Percentiles rank a stretch among this genome's conserved stretches.
Conservation (phyloP, 2,888 invertebrate species). For the Cepaea hortensis region DNA sequence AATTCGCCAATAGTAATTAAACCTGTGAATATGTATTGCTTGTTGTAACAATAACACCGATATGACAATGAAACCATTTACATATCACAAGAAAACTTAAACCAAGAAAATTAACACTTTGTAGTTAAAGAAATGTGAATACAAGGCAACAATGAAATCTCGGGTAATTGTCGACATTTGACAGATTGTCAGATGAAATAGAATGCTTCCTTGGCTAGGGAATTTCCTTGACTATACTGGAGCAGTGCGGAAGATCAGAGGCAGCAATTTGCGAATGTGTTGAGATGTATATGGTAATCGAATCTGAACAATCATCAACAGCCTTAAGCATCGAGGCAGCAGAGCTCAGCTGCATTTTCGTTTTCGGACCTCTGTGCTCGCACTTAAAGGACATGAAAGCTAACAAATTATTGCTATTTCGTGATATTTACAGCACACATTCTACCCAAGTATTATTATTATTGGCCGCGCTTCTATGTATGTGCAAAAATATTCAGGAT, state of each 20-base stretch:
- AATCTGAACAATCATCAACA: slow-evolving; percentile 24
- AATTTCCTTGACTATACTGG: not conserved
- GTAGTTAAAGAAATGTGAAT: not conserved
- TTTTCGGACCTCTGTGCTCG: not conserved
- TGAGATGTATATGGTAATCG: slow-evolving; percentile 29
- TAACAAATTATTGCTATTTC: slow-evolving; percentile 24
- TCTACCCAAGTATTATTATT: slow-evolving; percentile 2
- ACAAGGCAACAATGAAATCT: not conserved
- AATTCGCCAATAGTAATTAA: too few species aligned
- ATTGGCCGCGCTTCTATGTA: slow-evolving; percentile 2
- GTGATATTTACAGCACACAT: slow-evolving; percentile 9
- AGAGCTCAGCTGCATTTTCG: slow-evolving; percentile 16
- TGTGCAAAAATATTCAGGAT: slow-evolving; percentile 17
- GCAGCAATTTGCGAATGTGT: slow-evolving; percentile 6
- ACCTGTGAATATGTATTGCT: too few species aligned
- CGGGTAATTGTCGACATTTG: not conserved
- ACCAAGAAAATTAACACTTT: not conserved
- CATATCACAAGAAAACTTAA: not conserved
- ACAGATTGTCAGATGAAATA: too few species aligned
- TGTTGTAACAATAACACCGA: too few species aligned
- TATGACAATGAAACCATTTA: not conserved
- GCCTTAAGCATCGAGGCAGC: not conserved
- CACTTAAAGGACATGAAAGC: slow-evolving; percentile 9
- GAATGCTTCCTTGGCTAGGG: too few species aligned
- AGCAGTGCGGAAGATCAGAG: slow-evolving; percentile 1